A percentile compares a stretch with the other conserved stretches of the same genome.
Evolutionary conservation across 2,888 invertebrate species (phyloP).

Genomic region (Lymantria monacha): DNA sequence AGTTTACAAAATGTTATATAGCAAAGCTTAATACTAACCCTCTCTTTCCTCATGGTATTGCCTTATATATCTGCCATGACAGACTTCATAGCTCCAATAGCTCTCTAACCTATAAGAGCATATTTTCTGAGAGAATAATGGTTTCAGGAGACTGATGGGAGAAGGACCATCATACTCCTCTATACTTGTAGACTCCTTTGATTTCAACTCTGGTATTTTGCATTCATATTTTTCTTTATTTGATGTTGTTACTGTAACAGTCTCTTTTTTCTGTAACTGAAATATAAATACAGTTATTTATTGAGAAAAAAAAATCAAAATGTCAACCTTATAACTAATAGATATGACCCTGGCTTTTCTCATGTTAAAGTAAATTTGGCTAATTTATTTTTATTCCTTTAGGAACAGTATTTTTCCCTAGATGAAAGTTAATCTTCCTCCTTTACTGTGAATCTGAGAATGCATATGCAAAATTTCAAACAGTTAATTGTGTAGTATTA

Average conservation of each 20-base stretch:
- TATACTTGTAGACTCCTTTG: slow-evolving; percentile 78
- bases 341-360: too few relatives aligned
- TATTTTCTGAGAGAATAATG: slow-evolving; percentile 88
- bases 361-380: too few relatives aligned
- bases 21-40: slow-evolving; percentile 73
- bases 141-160: slow-evolving; percentile 89
- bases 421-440: too few relatives aligned
- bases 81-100: slow-evolving; percentile 98
- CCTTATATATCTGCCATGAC: slow-evolving; percentile 94
- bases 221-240: slow-evolving; percentile 93
- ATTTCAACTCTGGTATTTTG: slow-evolving; percentile 85
- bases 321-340: too few relatives aligned
- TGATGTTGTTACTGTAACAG: slow-evolving; percentile 86
- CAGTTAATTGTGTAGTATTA: too few relatives aligned
- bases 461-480: too few relatives aligned
- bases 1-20: neutral
- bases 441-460: too few relatives aligned
- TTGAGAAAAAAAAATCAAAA: too few relatives aligned
- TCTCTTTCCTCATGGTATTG: slow-evolving; percentile 98
- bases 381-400: too few relatives aligned
- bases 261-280: slow-evolving; percentile 64
- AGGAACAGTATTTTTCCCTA: too few relatives aligned
- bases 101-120: slow-evolving; percentile 94
- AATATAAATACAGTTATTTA: neutral
- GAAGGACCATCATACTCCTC: slow-evolving; percentile 87